Base-by-base conservation (phyloP, 2,888 invertebrate genomes). In the Clostera curtula region DNA sequence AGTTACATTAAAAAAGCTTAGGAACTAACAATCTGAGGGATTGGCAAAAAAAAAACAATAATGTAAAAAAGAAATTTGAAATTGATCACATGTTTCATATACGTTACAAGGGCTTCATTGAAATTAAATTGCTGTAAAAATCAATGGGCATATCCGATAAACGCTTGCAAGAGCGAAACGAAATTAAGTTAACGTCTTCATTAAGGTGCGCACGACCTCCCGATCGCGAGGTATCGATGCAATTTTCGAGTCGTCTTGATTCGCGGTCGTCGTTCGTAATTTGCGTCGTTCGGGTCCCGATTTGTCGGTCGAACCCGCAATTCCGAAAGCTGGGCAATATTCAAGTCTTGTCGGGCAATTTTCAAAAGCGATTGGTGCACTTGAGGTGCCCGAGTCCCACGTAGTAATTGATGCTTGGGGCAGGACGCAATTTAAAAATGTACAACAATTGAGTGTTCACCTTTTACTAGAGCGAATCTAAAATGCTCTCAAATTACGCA, bases 161-260 rank as follows among this genome's bases (percentile, higher is more conserved):
- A 70, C 72, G 54, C 64, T 65, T 71, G 58, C 64, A 63, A 65
- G 67, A 69, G 56, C 41, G 53, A 56, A 45, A 59, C 60, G 64
- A 66, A 66, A 67, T 75, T 68, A 62, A 56, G 60, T 72, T 73
- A 76, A 82, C 72, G 72, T 79, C 80, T 82, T 80, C 74, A 82
- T 82, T 77, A 77, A 63, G 54, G 49, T 39, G 57, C 49, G 65
- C 77, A 76, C 73, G 79, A 77, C 69, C 71, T 67, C 60, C 59
- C 62, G 65, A 67, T 71, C 58, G 66, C 62, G 54, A 54, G 60
- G 30, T 57, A 56, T 61, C 57, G 52, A 44, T 61, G 71, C 69
- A 77, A 80, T 79, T 80, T 75, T 69, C 66, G 49, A 63, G 50
- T 67, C 62, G 53, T 51, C 49, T 59, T 59, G 57, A 61, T 49